Evolutionary conservation across 2,797 vertebrate species (phyloP).

Genomic region (Sebastiscus tertius): DNA sequence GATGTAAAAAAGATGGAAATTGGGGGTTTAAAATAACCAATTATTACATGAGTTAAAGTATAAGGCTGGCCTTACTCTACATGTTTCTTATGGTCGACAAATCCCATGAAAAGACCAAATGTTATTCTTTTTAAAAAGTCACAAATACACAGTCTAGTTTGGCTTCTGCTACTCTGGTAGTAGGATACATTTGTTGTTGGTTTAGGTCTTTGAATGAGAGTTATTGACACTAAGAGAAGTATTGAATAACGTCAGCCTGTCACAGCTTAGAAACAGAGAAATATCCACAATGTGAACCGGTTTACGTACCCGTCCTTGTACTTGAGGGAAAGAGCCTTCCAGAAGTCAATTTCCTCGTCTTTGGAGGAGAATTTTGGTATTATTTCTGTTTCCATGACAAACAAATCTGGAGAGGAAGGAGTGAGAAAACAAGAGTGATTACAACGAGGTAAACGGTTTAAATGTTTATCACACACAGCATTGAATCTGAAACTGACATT

Average conservation of each 20-base stretch:
- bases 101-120: too few relatives aligned
- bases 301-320: constrained; percentile 89
- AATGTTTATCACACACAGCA: neutral
- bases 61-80: too few relatives aligned
- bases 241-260: neutral
- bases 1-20: too few relatives aligned
- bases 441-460: neutral
- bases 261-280: neutral
- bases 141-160: neutral
- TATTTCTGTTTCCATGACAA: constrained; percentile 92
- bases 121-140: neutral
- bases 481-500: neutral
- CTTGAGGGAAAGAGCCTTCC: constrained; percentile 91
- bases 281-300: neutral
- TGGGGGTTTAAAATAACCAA: accelerated
- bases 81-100: too few relatives aligned
- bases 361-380: constrained; percentile 91
- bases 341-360: constrained; percentile 93
- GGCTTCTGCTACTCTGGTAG: neutral
- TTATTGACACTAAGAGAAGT: neutral
- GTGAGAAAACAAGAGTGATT: neutral
- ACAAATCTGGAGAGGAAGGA: constrained; percentile 60
- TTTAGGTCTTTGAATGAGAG: neutral
- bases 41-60: too few relatives aligned
- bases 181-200: neutral